phyloP scores from a whole-genome alignment of 2,113 vertebrate genomes.

The Actenoides hombroni region DNA sequence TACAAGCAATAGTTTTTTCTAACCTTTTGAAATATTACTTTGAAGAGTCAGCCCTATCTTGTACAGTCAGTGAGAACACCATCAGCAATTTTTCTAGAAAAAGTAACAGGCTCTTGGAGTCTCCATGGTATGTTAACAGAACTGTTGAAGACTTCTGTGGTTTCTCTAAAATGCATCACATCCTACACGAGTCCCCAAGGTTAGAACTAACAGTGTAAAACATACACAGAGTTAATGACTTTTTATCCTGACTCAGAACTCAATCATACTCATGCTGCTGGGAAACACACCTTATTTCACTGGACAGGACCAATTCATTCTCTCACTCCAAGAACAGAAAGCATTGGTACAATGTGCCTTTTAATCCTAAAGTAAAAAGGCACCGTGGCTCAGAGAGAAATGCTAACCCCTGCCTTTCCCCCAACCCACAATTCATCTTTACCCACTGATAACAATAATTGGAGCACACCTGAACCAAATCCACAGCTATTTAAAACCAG shows the following conservation, averaged over 20 bases:
- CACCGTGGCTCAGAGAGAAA: neutral
- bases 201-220: neutral
- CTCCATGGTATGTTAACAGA: neutral
- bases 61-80: neutral
- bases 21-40: neutral
- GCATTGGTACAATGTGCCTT: neutral
- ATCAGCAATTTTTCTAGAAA: neutral
- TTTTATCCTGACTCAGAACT: neutral
- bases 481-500: neutral
- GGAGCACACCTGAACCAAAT: neutral
- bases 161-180: neutral
- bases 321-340: neutral
- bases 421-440: neutral
- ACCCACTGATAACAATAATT: neutral
- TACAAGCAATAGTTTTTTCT: neutral
- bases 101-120: neutral
- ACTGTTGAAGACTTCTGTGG: neutral
- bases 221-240: neutral
- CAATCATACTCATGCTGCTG: neutral
- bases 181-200: neutral
- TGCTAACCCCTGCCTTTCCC: neutral
- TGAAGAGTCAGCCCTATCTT: neutral
- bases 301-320: neutral
- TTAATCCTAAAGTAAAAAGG: neutral
- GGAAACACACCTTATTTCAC: neutral